phyloP scores from a whole-genome alignment of 2,888 invertebrate genomes.

The Brachyptera putata region DNA sequence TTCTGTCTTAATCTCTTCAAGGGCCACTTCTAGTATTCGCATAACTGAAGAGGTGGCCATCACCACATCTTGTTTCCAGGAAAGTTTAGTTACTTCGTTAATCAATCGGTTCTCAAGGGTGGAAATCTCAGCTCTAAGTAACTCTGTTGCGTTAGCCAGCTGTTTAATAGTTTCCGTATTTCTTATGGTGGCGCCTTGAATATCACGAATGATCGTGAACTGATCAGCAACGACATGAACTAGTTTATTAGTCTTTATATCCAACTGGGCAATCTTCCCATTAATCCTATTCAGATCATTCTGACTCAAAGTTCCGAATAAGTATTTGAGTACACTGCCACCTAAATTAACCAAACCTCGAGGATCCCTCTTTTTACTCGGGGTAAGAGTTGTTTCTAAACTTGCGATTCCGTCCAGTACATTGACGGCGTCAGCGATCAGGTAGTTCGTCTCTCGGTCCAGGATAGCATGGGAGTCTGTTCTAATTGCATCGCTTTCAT shows the following conservation, averaged over 20 bases:
- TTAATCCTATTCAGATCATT: background rate
- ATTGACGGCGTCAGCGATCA: background rate
- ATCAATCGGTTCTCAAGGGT: background rate
- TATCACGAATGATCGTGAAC: background rate
- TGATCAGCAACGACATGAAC: background rate
- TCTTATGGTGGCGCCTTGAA: background rate
- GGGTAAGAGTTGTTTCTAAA: background rate
- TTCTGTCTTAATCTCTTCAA: background rate
- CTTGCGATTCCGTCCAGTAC: background rate
- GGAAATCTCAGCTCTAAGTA: background rate
- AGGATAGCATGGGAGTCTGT: background rate
- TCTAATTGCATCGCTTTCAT: background rate
- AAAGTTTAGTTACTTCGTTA: background rate
- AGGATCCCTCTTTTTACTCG: background rate
- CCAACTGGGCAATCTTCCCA: background rate
- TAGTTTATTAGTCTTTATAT: background rate
- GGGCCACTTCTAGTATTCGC: background rate
- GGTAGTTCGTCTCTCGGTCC: background rate
- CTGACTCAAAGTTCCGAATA: background rate
- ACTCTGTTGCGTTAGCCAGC: background rate
- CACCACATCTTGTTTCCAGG: background rate
- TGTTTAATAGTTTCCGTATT: background rate
- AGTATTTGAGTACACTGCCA: background rate
- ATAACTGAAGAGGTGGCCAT: background rate
- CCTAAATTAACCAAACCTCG: background rate